Percentiles rank a stretch among this genome's conserved stretches.
Evolutionary conservation across 2,113 vertebrate genomes (phyloP).

Genomic region (Callionymus lyra): DNA sequence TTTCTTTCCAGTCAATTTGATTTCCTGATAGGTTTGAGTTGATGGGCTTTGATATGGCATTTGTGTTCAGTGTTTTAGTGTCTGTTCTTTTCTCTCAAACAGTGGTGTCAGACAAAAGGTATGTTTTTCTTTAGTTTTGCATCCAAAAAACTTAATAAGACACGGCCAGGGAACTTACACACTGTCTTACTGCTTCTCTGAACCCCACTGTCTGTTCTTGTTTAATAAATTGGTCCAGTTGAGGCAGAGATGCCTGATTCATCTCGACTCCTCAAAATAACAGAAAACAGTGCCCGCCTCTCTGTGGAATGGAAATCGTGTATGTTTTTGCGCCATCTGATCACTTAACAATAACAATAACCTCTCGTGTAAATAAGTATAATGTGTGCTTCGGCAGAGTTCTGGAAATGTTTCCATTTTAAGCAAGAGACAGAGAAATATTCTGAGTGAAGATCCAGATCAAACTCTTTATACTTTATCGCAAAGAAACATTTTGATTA

Average conservation of each 20-base stretch:
- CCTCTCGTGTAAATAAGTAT: too few species aligned
- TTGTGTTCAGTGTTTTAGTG: slow-evolving; percentile 26
- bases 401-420: too few species aligned
- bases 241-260: slow-evolving; percentile 37
- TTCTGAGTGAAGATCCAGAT: too few species aligned
- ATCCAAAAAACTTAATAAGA: slow-evolving; percentile 45
- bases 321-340: slow-evolving; percentile 2
- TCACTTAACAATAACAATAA: background rate
- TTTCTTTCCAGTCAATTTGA: slow-evolving; percentile 6
- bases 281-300: slow-evolving; percentile 13
- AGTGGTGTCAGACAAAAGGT: slow-evolving; percentile 44
- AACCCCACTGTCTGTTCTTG: slow-evolving; percentile 33
- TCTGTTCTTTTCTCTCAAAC: slow-evolving; percentile 37
- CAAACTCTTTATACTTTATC: too few species aligned
- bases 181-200: slow-evolving; percentile 19
- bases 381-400: too few species aligned
- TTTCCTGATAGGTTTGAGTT: slow-evolving; percentile 32
- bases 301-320: slow-evolving; percentile 18
- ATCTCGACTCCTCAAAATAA: slow-evolving; percentile 32
- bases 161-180: slow-evolving; percentile 21
- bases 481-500: too few species aligned
- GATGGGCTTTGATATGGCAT: slow-evolving; percentile 34
- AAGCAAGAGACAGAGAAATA: too few species aligned
- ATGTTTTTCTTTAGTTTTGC: slow-evolving; percentile 40
- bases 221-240: slow-evolving; percentile 45